Conservation (phyloP, 2,113 vertebrate species). For the Cinclus mexicanus region DNA sequence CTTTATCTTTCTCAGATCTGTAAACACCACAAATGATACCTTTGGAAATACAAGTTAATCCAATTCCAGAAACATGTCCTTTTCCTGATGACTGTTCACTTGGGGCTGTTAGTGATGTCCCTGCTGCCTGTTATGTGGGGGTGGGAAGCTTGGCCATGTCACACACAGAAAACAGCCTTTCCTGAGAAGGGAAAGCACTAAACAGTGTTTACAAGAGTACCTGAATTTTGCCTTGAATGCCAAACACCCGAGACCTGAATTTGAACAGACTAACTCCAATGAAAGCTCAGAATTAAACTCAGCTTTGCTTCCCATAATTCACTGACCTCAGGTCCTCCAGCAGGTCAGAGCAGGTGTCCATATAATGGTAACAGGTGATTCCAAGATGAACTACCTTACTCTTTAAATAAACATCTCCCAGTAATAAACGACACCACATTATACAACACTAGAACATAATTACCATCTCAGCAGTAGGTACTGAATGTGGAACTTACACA, state of each 20-base stretch:
- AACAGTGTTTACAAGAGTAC: neutral
- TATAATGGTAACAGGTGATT: neutral
- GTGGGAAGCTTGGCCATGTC: neutral
- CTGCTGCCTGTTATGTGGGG: fast-evolving
- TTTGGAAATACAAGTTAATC: neutral
- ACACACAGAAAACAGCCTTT: neutral
- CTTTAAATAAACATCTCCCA: neutral
- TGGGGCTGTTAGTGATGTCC: neutral
- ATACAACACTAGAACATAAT: neutral
- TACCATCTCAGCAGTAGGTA: neutral
- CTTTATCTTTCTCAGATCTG: neutral
- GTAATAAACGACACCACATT: neutral
- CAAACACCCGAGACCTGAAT: fast-evolving
- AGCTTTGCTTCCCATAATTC: neutral
- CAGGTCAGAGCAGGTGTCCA: neutral
- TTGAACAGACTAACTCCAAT: neutral
- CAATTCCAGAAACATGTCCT: neutral
- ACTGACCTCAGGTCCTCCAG: neutral
- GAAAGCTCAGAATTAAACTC: neutral
- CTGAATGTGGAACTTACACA: neutral
- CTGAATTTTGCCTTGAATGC: neutral
- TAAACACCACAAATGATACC: neutral
- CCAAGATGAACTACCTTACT: neutral
- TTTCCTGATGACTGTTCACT: neutral
- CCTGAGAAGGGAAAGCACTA: neutral